phyloP scores from a whole-genome alignment of 1,140 invertebrate genomes.

The Drosophila sucinea region DNA sequence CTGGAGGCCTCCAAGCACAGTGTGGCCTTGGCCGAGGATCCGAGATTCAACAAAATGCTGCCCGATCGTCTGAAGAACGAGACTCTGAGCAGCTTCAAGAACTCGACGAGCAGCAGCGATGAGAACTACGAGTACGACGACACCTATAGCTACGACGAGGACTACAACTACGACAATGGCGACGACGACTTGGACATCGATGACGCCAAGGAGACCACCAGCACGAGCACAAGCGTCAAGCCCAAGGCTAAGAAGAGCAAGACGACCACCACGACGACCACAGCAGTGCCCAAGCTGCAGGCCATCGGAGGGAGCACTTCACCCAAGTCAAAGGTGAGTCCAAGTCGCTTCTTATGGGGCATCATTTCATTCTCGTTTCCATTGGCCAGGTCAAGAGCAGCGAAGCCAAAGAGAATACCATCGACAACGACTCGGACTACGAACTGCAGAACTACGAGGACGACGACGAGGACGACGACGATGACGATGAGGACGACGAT shows the following conservation, averaged over 20 bases:
- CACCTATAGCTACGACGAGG: slow-evolving; percentile 41
- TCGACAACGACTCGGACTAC: slow-evolving; percentile 65
- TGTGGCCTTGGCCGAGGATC: slow-evolving; percentile 71
- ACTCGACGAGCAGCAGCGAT: slow-evolving; percentile 50
- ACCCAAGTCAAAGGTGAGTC: slow-evolving; percentile 52
- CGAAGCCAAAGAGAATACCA: slow-evolving; percentile 53
- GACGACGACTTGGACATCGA: slow-evolving; percentile 51
- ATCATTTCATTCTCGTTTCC: not conserved
- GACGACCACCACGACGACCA: slow-evolving; percentile 26
- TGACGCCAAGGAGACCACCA: slow-evolving; percentile 49
- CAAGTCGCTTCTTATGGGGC: not conserved
- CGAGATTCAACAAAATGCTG: slow-evolving; percentile 77
- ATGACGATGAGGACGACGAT: slow-evolving; percentile 50
- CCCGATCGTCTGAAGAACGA: slow-evolving; percentile 50
- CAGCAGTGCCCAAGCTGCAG: slow-evolving; percentile 52
- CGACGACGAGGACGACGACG: slow-evolving; percentile 61
- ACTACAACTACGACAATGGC: slow-evolving; percentile 40
- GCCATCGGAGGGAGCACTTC: slow-evolving; percentile 59
- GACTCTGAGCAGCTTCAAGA: slow-evolving; percentile 38
- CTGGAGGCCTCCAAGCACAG: slow-evolving; percentile 76
- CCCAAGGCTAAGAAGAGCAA: slow-evolving; percentile 57
- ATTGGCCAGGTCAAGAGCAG: slow-evolving; percentile 41
- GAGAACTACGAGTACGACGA: slow-evolving; percentile 58
- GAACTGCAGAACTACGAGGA: slow-evolving; percentile 54
- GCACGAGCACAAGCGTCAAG: slow-evolving; percentile 7